Evolutionary conservation across 1,140 invertebrate species (phyloP).

Genomic region (Pemphigus obesinymphae): DNA sequence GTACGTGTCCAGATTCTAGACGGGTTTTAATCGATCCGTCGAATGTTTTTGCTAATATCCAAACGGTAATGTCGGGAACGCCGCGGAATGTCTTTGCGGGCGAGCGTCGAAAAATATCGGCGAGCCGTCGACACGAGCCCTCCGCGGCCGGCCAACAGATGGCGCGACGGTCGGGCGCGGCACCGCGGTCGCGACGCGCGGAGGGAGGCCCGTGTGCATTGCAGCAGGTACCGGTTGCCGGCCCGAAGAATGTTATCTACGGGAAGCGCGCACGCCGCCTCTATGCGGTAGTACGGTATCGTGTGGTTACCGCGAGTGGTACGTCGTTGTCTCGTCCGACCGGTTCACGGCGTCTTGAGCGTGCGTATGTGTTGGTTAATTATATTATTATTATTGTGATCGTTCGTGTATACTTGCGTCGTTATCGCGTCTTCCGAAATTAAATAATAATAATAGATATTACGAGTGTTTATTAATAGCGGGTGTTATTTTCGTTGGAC

Average conservation of each 20-base stretch:
- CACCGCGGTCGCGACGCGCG: no score
- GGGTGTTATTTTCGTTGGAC: no score
- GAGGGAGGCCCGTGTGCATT: background rate
- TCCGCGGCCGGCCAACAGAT: background rate
- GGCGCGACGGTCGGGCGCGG: background rate
- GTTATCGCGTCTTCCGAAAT: background rate
- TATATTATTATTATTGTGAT: background rate
- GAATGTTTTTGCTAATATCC: no score
- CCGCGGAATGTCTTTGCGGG: no score
- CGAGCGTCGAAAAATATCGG: background rate
- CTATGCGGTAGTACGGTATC: conserved; percentile 3
- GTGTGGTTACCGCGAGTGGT: background rate
- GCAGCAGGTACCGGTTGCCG: background rate
- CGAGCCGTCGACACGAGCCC: background rate
- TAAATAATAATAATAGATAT: no score
- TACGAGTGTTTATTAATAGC: no score
- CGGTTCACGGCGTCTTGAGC: background rate
- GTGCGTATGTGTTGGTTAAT: background rate
- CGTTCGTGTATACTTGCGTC: background rate
- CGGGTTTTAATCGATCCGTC: no score
- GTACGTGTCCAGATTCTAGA: no score
- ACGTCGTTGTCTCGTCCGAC: background rate
- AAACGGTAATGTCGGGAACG: no score
- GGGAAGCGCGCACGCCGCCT: background rate
- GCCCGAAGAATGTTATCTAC: background rate